Conservation (phyloP, 2,797 vertebrate genomes). For the Poeciliopsis infans region DNA sequence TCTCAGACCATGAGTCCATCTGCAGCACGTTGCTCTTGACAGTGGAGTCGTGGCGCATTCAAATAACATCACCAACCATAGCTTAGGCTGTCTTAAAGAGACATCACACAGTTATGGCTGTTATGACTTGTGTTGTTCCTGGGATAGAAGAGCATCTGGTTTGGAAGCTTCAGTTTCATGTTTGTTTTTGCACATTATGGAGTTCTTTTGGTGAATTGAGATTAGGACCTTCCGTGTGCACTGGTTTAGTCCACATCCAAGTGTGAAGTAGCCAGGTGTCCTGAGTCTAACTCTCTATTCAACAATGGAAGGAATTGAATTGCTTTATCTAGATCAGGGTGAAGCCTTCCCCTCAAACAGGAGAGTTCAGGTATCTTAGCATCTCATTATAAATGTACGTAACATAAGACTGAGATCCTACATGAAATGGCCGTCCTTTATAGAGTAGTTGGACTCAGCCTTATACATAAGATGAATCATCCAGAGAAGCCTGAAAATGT, state of each 20-base stretch:
- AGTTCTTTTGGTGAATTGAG: not conserved
- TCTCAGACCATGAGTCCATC: no score
- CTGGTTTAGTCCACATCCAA: not conserved
- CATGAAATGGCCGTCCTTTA: not conserved
- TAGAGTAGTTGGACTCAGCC: no score
- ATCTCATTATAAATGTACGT: not conserved
- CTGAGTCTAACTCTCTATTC: not conserved
- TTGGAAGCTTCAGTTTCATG: not conserved
- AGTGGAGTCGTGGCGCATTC: no score
- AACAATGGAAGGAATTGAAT: not conserved
- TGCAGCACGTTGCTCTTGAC: no score
- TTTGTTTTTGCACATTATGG: not conserved
- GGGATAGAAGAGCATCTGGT: not conserved
- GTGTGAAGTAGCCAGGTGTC: not conserved
- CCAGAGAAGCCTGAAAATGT: no score
- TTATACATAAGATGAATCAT: no score
- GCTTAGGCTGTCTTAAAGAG: no score
- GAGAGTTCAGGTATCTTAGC: not conserved
- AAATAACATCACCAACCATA: no score
- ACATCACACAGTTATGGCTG: no score
- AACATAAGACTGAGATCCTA: not conserved
- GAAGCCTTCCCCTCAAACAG: no score
- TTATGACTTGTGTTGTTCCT: not conserved
- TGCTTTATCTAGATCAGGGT: no score
- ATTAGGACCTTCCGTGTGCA: not conserved